Base-by-base conservation (phyloP, 2,888 invertebrate genomes). In the Troides oblongomaculatus region DNA sequence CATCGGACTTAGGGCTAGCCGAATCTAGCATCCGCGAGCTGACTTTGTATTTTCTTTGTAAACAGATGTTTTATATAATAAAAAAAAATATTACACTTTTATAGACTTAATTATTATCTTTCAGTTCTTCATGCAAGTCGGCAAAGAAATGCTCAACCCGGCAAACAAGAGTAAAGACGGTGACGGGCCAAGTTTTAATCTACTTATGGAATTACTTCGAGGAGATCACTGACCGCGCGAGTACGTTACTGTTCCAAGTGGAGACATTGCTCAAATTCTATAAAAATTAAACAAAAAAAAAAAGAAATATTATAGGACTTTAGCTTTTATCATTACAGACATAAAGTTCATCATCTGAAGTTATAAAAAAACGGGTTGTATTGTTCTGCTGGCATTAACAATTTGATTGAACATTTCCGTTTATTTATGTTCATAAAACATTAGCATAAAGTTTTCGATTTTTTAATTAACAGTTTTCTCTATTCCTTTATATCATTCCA, bases 151-250 rank as follows among this genome's bases (percentile, higher is more conserved):
- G 95, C 93, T 98, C 78, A 95, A 95, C 70, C 94, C 95, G 12
- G 95, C 95, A 18, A 95, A 95, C 79, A 97, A 97, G 89, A 95
- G 96, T 76, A 97, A 97, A 87, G 97, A 98, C 76, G 97, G 97
- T 72, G 97, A 97, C 81, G 96, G 97, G 70, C 96, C 96, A 72
- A 96, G 97, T 83, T 99, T 98, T 93, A 98, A 99, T 89, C 94
- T 99, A 79, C 94, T 99, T 76, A 98, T 99, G 97, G 99, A 99
- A 93, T 94, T 99, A 71, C 93, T 99, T 74, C 94, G 98, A 81
- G 98, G 98, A 81, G 98, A 98, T 93, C 98, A 98, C 93, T 97
- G 93, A 95, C 81, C 75, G 74, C 65, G 46, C 14, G 18, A 39
- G 21, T 50, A 57, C 23, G 14, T 50, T 60, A 12, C 57, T 39